phyloP scores from a whole-genome alignment of 2,888 invertebrate genomes.

The Pachliopta kotzebuea region DNA sequence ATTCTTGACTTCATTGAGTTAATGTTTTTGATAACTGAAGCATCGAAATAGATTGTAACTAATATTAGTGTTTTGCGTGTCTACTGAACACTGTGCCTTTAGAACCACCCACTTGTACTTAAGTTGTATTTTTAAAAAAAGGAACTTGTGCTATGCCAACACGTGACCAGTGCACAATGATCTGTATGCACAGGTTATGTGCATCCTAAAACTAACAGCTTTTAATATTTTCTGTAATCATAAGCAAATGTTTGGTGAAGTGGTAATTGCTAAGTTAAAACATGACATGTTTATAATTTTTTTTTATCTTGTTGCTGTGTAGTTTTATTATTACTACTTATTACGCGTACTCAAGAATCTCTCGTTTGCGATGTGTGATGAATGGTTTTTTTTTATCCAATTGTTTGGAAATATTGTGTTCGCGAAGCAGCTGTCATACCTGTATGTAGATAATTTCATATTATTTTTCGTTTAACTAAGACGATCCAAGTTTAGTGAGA shows the following conservation, averaged over 20 bases:
- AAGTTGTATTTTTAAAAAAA: conserved; percentile 4
- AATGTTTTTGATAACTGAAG: neutral
- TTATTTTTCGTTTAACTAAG: conserved; percentile 39
- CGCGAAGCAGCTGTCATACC: conserved; percentile 28
- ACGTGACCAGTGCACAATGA: neutral
- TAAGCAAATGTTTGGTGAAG: conserved; percentile 9
- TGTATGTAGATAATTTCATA: conserved; percentile 58
- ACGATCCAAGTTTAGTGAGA: conserved; percentile 66
- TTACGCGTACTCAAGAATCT: conserved; percentile 27
- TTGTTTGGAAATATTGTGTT: conserved; percentile 1
- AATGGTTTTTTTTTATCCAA: conserved; percentile 23
- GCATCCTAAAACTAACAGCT: neutral
- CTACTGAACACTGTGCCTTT: conserved; percentile 24
- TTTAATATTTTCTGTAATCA: conserved; percentile 3
- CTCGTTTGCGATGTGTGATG: conserved; percentile 42
- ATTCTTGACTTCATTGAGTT: neutral
- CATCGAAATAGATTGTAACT: conserved; percentile 6
- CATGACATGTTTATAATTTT: conserved; percentile 17
- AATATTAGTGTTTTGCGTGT: conserved; percentile 10
- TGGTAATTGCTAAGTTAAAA: neutral
- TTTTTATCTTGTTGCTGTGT: conserved; percentile 21
- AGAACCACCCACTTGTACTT: conserved; percentile 20
- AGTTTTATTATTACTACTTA: conserved; percentile 2
- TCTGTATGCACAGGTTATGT: conserved; percentile 3
- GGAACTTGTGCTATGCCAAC: neutral